Percentiles rank a stretch among this genome's conserved stretches.
These are phyloP conservation scores for Pristionchus japonicus DNA, from an alignment of 2,888 invertebrate genomes.

Conservation along the genomic window DNA sequence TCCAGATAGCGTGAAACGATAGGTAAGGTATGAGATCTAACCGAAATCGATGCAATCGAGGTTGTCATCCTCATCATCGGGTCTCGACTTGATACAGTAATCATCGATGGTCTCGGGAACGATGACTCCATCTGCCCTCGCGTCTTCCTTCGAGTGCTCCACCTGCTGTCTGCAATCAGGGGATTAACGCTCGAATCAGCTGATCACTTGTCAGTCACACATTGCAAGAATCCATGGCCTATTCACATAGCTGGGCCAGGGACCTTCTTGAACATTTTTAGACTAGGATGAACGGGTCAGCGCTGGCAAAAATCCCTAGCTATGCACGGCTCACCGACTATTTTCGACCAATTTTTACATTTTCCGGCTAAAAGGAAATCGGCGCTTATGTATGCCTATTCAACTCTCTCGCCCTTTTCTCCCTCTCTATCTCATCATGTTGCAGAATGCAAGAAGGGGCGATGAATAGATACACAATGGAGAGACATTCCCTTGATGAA, in stretches of 20 bases:
- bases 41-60: constrained; percentile 95
- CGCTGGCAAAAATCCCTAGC: too few species aligned
- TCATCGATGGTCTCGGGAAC: constrained; percentile 98
- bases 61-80: constrained; percentile 87
- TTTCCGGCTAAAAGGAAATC: too few species aligned
- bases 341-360: too few species aligned
- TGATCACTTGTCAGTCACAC: not conserved
- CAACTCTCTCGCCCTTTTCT: too few species aligned
- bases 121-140: constrained; percentile 94
- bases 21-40: constrained; percentile 80
- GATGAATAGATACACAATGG: not conserved
- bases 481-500: not conserved
- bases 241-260: too few species aligned
- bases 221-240: too few species aligned
- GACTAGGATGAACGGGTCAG: too few species aligned
- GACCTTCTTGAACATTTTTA: too few species aligned
- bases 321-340: too few species aligned
- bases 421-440: not conserved
- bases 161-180: constrained; percentile 96
- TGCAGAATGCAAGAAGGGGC: not conserved
- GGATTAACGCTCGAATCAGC: not conserved
- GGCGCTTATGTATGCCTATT: too few species aligned
- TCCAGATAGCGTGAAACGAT: too few species aligned
- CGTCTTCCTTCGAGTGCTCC: constrained; percentile 91
- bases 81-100: constrained; percentile 91